Conservation (phyloP, 2,797 vertebrate genomes). For the Pelochelys cantorii region DNA sequence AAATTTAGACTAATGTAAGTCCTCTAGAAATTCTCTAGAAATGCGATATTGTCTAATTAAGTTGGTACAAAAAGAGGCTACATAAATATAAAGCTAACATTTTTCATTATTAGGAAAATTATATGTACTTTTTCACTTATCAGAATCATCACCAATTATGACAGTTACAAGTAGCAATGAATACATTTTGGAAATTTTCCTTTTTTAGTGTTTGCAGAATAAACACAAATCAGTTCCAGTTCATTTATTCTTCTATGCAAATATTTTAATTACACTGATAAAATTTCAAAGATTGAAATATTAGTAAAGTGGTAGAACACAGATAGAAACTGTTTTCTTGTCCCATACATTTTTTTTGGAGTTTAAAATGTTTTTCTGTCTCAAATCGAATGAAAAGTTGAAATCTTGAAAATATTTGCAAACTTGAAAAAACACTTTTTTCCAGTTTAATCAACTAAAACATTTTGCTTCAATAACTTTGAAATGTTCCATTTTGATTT, state of each 20-base stretch:
- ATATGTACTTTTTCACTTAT: background rate
- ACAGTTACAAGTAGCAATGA: background rate
- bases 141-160: background rate
- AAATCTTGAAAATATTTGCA: background rate
- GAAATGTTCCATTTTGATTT: background rate
- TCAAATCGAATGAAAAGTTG: background rate
- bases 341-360: background rate
- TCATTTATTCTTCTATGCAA: background rate
- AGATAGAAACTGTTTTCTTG: background rate
- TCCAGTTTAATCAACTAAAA: background rate
- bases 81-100: conserved; percentile 30
- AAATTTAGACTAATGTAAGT: conserved; percentile 46
- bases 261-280: background rate
- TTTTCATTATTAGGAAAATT: conserved; percentile 66
- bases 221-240: background rate
- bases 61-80: background rate
- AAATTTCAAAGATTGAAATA: background rate
- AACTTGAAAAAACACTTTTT: background rate
- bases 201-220: background rate
- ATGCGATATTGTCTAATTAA: conserved; percentile 52
- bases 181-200: background rate
- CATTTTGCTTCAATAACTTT: background rate
- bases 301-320: background rate
- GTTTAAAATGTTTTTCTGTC: background rate
- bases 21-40: conserved; percentile 10